Evolutionary conservation across 2,888 invertebrate genomes (phyloP), one percentile per base, ranked within the genome.

Genomic region (Unio pictorum): DNA sequence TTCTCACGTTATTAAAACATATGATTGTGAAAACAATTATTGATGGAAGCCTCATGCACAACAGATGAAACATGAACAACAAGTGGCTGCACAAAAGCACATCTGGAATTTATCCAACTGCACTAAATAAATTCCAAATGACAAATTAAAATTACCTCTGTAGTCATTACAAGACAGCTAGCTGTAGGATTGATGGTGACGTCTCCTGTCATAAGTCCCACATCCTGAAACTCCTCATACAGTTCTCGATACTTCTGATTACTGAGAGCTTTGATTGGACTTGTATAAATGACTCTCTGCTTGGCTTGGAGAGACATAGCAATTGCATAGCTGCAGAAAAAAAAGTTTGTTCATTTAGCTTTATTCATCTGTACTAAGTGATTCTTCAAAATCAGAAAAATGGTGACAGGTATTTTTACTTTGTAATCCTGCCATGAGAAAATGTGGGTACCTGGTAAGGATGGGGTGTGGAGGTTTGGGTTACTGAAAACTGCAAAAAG

Each of bases 231-330:
- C 90, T 98, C 97, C 87, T 99, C 99, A 74, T 94, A 95, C 89
- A 99, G 96, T 90, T 99, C 99, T 78, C 99, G 92, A 90, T 97
- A 99, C 89, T 99, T 99, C 91, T 99, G 99, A 92, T 99, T 99
- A 82, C 98, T 98, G 61, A 99, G 91, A 0, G 99, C 99, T 91
- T 99, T 99, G 83, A 99, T 99, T 1, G 99, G 99, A 17, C 99
- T 99, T 20, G 99, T 99, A 90, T 99, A 99, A 85, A 99, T 99
- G 0, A 99, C 99, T 81, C 99, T 93, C 90, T 99, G 99, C 87
- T 98, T 97, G 83, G 95, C 95, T 78, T 95, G 94, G 68, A 99
- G 91, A 0, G 98, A 98, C 88, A 95, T 93, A 0, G 99, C 99
- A 87, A 99, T 96, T 1, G 98, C 96, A 92, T 98, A 97, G 90